Evolutionary conservation across 2,113 vertebrate genomes (phyloP).

Genomic region (Regulus satrapa): DNA sequence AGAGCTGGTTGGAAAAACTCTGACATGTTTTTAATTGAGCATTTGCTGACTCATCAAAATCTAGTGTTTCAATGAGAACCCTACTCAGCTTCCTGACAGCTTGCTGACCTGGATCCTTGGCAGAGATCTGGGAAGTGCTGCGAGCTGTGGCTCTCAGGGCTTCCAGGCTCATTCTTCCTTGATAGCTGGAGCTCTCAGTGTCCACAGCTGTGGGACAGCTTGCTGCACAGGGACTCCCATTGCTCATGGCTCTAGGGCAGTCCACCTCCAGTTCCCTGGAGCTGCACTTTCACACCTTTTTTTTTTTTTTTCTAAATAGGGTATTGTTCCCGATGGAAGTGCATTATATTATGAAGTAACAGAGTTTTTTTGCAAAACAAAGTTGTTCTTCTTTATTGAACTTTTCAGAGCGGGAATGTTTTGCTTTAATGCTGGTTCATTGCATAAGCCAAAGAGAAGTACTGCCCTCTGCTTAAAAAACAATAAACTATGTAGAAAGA

Average conservation of each 20-base stretch:
- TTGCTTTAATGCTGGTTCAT: neutral
- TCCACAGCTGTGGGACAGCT: slow-evolving; percentile 6
- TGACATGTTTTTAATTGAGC: slow-evolving; percentile 27
- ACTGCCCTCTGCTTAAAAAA: neutral
- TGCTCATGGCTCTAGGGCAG: neutral
- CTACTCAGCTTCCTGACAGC: slow-evolving; percentile 35
- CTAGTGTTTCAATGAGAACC: slow-evolving; percentile 17
- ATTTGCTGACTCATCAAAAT: slow-evolving; percentile 52
- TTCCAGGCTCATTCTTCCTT: slow-evolving; percentile 1
- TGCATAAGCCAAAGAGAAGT: neutral
- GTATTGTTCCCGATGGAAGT: neutral
- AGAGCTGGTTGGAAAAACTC: slow-evolving; percentile 25
- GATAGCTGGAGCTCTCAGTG: neutral
- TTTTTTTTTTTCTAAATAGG: neutral
- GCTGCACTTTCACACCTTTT: neutral
- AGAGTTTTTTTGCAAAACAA: neutral
- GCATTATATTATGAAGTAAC: neutral
- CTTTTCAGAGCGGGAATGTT: neutral
- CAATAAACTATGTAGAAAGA: neutral
- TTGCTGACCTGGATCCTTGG: slow-evolving; percentile 49
- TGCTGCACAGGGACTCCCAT: neutral
- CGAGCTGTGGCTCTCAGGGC: slow-evolving; percentile 5
- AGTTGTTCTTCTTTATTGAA: neutral
- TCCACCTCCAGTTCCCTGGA: neutral
- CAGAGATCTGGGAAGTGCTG: slow-evolving; percentile 42